A percentile compares a stretch with the other conserved stretches of the same genome.
phyloP scores from a whole-genome alignment of 2,888 invertebrate genomes.

The Torymus tubicola region DNA sequence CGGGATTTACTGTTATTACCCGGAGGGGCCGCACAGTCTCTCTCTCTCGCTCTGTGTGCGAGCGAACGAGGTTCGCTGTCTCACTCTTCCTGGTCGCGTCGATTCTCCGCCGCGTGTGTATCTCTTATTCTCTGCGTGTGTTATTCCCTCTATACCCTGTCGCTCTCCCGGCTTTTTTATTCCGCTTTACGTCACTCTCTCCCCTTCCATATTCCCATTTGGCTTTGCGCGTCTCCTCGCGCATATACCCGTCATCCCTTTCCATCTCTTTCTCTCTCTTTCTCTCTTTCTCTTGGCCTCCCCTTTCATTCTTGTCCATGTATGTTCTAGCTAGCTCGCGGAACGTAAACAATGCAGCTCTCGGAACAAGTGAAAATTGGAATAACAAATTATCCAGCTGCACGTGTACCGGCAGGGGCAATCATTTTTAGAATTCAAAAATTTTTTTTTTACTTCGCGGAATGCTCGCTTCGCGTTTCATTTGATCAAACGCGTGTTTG shows the following conservation, averaged over 20 bases:
- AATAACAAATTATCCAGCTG: no score
- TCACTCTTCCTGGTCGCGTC: conserved; percentile 14
- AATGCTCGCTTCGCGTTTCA: no score
- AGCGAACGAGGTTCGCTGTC: neutral
- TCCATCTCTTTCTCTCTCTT: neutral
- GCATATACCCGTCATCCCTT: neutral
- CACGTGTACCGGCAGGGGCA: no score
- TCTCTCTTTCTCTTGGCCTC: neutral
- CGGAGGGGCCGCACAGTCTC: conserved; percentile 61
- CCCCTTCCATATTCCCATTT: neutral
- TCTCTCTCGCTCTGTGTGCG: conserved; percentile 23
- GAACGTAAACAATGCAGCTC: no score
- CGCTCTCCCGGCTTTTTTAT: conserved; percentile 4
- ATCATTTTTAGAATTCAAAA: no score
- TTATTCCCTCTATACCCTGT: conserved; percentile 14
- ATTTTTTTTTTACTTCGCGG: no score
- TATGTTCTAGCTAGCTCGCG: no score
- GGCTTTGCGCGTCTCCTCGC: neutral
- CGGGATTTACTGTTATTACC: conserved; percentile 75
- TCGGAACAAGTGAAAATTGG: no score
- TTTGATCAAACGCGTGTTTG: no score
- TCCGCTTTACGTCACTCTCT: neutral
- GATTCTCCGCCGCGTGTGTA: conserved; percentile 23
- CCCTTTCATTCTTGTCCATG: no score
- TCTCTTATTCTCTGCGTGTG: conserved; percentile 20